Conservation (phyloP, 2,888 invertebrate species). For the Lithosia quadra region DNA sequence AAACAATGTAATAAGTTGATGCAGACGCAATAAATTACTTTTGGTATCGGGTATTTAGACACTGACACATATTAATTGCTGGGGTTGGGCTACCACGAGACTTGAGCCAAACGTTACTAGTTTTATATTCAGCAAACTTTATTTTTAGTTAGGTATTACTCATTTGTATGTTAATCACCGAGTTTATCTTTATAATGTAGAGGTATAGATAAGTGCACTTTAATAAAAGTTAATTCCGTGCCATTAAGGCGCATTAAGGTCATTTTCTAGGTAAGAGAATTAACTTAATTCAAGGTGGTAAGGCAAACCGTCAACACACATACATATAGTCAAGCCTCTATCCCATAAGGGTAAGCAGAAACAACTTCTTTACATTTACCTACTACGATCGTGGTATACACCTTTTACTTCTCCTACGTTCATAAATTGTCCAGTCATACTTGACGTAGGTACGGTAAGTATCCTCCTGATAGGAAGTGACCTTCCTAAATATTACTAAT, state of each 20-base stretch:
- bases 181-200: background rate
- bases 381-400: too few relatives aligned
- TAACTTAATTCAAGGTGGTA: background rate
- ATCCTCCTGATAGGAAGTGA: background rate
- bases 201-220: background rate
- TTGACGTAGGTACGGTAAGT: too few relatives aligned
- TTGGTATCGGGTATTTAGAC: slow-evolving; percentile 12
- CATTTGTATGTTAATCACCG: background rate
- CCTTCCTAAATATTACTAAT: background rate
- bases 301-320: too few relatives aligned
- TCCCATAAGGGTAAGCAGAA: too few relatives aligned
- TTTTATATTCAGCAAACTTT: background rate
- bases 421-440: too few relatives aligned
- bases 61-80: slow-evolving; percentile 31
- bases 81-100: slow-evolving; percentile 13
- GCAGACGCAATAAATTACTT: slow-evolving; percentile 16
- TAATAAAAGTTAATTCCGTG: background rate
- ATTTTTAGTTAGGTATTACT: background rate
- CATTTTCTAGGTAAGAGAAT: background rate
- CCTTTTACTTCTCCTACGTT: too few relatives aligned
- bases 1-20: slow-evolving; percentile 14
- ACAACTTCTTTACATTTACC: too few relatives aligned
- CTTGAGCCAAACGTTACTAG: background rate
- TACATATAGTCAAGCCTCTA: too few relatives aligned
- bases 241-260: background rate